Evolutionary conservation across 2,888 invertebrate genomes (phyloP), one percentile per base, ranked within the genome.

Genomic region (Rhingia rostrata): DNA sequence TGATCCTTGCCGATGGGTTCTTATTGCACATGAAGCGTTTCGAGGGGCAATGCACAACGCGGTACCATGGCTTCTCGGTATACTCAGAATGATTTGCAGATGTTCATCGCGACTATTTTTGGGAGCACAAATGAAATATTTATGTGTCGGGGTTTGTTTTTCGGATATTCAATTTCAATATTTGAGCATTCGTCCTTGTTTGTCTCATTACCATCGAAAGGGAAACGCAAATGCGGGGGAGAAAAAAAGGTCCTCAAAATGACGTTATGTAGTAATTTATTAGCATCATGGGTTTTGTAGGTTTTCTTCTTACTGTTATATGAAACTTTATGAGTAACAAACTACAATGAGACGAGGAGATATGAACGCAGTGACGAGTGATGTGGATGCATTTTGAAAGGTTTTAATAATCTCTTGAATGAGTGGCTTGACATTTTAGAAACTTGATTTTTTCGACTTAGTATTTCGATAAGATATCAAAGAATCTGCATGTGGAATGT

Each of bases 11-110:
- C 22, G 10, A 14, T 35, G 51, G 35, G 14, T 47, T 64, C 73
- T 56, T 69, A 47, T 61, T 69, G 77, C 77, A 77, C 47, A 54
- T 77, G 14, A 77, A 77, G 69, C 77, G 69, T 77, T 77, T 63
- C 73, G 51, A 64, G 56, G 73, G 72, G 72, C 30, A 53, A 61
- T n/a, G 45, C 33, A 61, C 37, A 53, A 61, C 22, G 45, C 33
- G 41, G 33, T 43, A 5, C 6, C n/a, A 30, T 32, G 10, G 45
- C 43, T 12, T 51, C 22, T 22, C 32, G 35, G 22, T 14, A 41
- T 67, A 77, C 67, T 69, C 69, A 63, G 61, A 78, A 78, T 69
- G 63, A 51, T 78, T 78, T 63, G 78, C 78, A 78, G 78, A 78
- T 78, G 78, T 78, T 77, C 30, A 10, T 54, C 35, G 67, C 22